Evolutionary conservation across 2,113 vertebrate genomes (phyloP).

Genomic region (Hassar affinis): DNA sequence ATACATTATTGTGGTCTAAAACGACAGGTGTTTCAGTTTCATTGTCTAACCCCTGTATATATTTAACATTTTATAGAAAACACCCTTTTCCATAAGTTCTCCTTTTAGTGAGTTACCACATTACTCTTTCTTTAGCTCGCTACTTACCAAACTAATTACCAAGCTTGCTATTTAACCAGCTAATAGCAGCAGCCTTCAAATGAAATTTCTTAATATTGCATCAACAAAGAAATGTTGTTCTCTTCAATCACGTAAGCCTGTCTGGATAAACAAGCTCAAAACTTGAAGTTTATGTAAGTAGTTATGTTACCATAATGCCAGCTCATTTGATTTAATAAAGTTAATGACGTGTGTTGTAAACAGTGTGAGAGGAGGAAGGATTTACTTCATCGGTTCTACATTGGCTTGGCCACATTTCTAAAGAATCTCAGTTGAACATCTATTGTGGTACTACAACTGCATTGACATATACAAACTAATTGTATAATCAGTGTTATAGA

Average conservation of each 20-base stretch:
- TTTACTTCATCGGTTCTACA: neutral
- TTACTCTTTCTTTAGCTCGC: neutral
- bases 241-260: neutral
- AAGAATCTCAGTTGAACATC: neutral
- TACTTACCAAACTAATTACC: neutral
- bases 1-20: too few species aligned
- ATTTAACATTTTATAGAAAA: neutral
- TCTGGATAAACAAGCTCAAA: neutral
- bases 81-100: neutral
- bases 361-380: neutral
- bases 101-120: neutral
- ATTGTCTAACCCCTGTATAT: too few species aligned
- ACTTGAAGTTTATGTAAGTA: neutral
- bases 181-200: neutral
- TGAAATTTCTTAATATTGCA: neutral
- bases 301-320: neutral
- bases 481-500: too few species aligned
- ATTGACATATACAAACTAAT: neutral
- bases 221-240: constrained; percentile 6
- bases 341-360: neutral
- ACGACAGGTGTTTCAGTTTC: too few species aligned
- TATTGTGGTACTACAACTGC: neutral
- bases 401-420: neutral
- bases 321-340: constrained; percentile 2
- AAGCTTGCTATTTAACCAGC: neutral